Conservation (phyloP, 2,113 vertebrate species). For the Cochlearius cochlearius region DNA sequence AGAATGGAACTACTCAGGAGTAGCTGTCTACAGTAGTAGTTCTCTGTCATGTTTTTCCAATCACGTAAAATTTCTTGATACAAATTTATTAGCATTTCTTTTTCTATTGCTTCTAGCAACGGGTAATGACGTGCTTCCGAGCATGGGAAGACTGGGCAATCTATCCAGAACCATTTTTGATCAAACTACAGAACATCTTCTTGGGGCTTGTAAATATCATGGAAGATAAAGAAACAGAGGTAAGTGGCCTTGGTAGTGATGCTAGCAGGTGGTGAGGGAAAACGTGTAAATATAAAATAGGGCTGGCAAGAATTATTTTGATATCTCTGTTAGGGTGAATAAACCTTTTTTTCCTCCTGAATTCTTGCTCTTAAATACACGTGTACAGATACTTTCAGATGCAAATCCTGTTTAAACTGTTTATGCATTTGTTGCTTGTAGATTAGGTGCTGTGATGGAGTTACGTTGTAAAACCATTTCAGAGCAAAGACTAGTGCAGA, state of each 20-base stretch:
- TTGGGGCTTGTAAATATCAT: slow-evolving; percentile 94
- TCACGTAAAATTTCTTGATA: neutral
- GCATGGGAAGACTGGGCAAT: slow-evolving; percentile 99
- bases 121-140: slow-evolving; percentile 97
- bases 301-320: neutral
- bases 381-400: neutral
- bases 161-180: slow-evolving; percentile 98
- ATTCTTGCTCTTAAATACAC: neutral
- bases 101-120: slow-evolving; percentile 83
- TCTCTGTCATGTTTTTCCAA: neutral
- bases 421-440: neutral
- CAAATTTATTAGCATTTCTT: neutral
- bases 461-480: neutral
- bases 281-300: neutral
- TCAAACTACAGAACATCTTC: slow-evolving; percentile 98
- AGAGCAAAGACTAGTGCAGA: neutral
- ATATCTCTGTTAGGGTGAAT: neutral
- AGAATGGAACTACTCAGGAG: neutral
- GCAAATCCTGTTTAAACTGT: neutral
- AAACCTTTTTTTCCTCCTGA: neutral
- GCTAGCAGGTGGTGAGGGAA: neutral
- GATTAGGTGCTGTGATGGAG: neutral
- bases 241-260: neutral
- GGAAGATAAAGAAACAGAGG: slow-evolving; percentile 87
- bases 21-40: neutral